These are phyloP conservation scores for Python bivittatus DNA, from an alignment of 2,113 vertebrate species.

Conservation along the genomic window DNA sequence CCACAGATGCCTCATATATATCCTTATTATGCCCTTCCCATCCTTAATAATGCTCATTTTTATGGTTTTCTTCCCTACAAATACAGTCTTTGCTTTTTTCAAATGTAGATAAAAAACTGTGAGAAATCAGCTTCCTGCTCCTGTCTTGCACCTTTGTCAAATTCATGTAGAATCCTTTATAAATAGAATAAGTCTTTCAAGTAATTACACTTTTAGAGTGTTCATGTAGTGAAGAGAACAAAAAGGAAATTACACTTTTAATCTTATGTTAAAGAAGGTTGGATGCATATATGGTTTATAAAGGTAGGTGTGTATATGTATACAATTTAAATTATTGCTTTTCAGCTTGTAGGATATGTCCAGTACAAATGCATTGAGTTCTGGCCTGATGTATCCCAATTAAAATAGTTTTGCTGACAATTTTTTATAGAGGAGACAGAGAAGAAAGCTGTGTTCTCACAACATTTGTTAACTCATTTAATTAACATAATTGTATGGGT, in stretches of 20 bases:
- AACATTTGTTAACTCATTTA: background rate
- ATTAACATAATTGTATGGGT: background rate
- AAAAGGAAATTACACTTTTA: conserved; percentile 49
- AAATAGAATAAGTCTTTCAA: conserved; percentile 72
- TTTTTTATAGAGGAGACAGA: background rate
- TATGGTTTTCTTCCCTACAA: conserved; percentile 30
- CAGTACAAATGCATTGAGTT: background rate
- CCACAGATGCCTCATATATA: background rate
- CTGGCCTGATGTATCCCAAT: no score
- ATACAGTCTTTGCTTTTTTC: conserved; percentile 46
- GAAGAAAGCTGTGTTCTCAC: background rate
- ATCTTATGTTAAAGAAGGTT: conserved; percentile 16
- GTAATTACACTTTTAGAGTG: conserved; percentile 69
- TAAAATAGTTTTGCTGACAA: background rate
- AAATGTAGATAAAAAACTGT: conserved; percentile 36
- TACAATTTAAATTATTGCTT: background rate
- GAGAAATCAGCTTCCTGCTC: conserved; percentile 52
- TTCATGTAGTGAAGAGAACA: conserved; percentile 36
- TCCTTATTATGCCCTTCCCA: background rate
- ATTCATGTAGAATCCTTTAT: conserved; percentile 69
- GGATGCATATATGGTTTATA: conserved; percentile 24
- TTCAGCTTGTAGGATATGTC: background rate
- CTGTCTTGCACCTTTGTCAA: conserved; percentile 67
- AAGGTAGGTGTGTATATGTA: background rate
- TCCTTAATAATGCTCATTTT: conserved; percentile 8